Evolutionary conservation across 2,113 vertebrate species (phyloP).

Genomic region (Eptesicus fuscus): DNA sequence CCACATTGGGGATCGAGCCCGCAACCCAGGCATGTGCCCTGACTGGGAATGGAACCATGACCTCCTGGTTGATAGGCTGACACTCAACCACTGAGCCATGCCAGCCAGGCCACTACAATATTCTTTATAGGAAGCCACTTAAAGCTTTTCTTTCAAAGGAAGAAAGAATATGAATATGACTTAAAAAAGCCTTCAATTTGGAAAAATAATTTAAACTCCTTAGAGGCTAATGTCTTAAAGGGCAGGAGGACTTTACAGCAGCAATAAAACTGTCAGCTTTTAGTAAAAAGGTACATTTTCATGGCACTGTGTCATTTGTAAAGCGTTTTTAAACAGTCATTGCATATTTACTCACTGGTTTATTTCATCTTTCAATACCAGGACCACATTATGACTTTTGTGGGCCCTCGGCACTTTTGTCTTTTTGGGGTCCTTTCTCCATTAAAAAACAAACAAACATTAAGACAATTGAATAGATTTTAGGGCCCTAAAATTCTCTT

Average conservation of each 20-base stretch:
- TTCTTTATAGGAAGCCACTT: neutral
- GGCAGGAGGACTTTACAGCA: neutral
- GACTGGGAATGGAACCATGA: too few relatives aligned
- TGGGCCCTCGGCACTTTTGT: neutral
- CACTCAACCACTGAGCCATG: too few relatives aligned
- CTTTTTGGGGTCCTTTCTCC: neutral
- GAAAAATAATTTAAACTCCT: slow-evolving; percentile 47
- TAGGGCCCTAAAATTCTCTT: neutral
- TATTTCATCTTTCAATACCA: slow-evolving; percentile 21
- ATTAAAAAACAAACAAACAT: neutral
- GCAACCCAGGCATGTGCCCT: too few relatives aligned
- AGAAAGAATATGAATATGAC: slow-evolving; percentile 7
- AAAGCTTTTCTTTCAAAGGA: slow-evolving; percentile 36
- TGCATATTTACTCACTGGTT: slow-evolving; percentile 18
- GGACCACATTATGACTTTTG: neutral
- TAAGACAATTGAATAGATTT: neutral
- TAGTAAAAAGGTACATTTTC: slow-evolving; percentile 41
- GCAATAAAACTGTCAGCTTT: slow-evolving; percentile 53
- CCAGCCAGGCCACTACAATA: neutral
- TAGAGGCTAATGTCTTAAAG: slow-evolving; percentile 20
- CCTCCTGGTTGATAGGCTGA: too few relatives aligned
- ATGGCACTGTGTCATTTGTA: slow-evolving; percentile 28
- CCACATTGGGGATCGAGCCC: too few relatives aligned
- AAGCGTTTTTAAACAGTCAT: neutral
- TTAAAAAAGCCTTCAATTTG: slow-evolving; percentile 32